Evolutionary conservation across 2,113 vertebrate species (phyloP), one percentile per base, ranked within the genome.

Genomic region (Mixornis gularis): DNA sequence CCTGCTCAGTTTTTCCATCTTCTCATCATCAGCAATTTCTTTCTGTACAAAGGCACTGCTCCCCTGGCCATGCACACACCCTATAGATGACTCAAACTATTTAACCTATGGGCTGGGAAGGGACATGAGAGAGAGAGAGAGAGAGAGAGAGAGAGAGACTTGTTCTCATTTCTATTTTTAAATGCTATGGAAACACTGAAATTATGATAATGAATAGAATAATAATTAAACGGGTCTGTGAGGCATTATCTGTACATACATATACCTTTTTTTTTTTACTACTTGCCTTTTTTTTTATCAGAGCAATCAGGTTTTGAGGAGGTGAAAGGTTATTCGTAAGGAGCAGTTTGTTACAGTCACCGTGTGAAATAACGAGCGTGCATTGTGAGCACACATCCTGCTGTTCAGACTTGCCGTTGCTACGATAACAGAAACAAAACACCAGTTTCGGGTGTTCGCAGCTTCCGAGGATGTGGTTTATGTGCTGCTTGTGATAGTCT

Each of bases 361-460:
- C 43, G 26, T 22, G 65, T 80, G 86, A 76, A 78, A 48, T 64
- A 79, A 95, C 1, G 10, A 92, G 89, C 6, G 1, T 38, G 1
- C 46, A 27, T 30, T 10, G 5, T 86, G 52, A 90, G 90, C 70
- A 44, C 87, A 43, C 49, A 84, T 85, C 94, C 94, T 94, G 71
- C 66, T 79, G 73, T 56, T 86, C 40, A 7, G 91, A 90, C 92
- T 92, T 77, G 73, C 79, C 3, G 84, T 96, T 96, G 83, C 93
- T 92, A 90, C 83, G 92, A 85, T 48, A 95, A 97, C 90, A 91
- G 95, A 96, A 95, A 91, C 87, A 86, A 91, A 96, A 91, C 85
- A 90, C 25, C 38, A 25, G 77, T 41, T 85, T 70, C 82, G 88
- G 89, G 69, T 93, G 92, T 83, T 89, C 46, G 55, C 77, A 41